Percentiles rank a stretch among this genome's conserved stretches.
Conservation (phyloP, 2,113 vertebrate genomes). For the Chitala chitala region DNA sequence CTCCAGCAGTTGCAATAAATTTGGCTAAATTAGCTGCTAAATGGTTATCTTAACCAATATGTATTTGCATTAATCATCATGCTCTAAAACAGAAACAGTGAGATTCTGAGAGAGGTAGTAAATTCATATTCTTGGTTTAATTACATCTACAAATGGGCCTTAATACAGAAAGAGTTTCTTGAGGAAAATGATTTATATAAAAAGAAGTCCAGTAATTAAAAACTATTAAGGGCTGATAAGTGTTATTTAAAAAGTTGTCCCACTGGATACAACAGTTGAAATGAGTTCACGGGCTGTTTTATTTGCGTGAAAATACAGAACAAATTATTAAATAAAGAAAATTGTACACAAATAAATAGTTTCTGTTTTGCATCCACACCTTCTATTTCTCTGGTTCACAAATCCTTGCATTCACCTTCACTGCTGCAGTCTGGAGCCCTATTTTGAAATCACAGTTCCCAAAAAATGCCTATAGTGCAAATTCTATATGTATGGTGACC, state of each 20-base stretch:
- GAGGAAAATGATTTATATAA: constrained; percentile 66
- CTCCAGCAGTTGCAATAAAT: constrained; percentile 91
- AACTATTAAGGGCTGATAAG: constrained; percentile 62
- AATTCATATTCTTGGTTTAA: constrained; percentile 95
- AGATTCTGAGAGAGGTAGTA: constrained; percentile 78
- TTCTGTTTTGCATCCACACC: constrained; percentile 10
- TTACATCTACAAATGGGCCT: constrained; percentile 86
- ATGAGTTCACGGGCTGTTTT: constrained; percentile 45
- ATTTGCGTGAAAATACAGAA: constrained; percentile 36
- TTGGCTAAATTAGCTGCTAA: constrained; percentile 98
- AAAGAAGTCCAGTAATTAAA: constrained; percentile 71
- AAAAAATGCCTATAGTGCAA: not conserved
- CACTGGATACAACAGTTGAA: constrained; percentile 51
- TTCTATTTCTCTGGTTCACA: constrained; percentile 33
- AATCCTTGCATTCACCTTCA: constrained; percentile 61
- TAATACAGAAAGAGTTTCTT: constrained; percentile 79
- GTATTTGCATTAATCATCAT: constrained; percentile 98
- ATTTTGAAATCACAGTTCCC: not conserved
- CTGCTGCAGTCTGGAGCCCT: constrained; percentile 34
- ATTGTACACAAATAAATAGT: constrained; percentile 28
- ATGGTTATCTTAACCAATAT: constrained; percentile 99
- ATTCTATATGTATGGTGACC: not conserved
- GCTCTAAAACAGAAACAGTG: constrained; percentile 88
- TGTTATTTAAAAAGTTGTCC: constrained; percentile 59
- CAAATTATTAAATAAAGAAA: constrained; percentile 26